Evolutionary conservation across 2,797 vertebrate species (phyloP).

Genomic region (Stomatorhinus walkeri): DNA sequence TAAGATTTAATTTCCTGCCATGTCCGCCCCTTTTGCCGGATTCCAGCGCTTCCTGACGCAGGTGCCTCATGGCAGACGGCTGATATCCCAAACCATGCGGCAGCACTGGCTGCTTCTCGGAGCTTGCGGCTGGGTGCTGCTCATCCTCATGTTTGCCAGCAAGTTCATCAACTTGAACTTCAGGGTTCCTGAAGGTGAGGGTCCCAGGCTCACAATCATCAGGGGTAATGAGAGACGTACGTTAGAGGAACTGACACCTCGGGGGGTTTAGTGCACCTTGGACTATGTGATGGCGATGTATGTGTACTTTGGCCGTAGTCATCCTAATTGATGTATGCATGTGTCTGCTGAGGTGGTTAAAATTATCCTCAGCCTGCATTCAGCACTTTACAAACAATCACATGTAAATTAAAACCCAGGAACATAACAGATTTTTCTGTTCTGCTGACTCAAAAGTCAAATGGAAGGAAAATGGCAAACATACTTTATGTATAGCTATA

Average conservation of each 20-base stretch:
- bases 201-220: not conserved
- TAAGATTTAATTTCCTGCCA: not conserved
- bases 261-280: not conserved
- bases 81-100: constrained; percentile 73
- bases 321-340: not conserved
- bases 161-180: constrained; percentile 82
- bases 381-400: not conserved
- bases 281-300: not conserved
- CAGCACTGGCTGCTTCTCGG: constrained; percentile 92
- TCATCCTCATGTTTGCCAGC: constrained; percentile 92
- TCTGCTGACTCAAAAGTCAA: not conserved
- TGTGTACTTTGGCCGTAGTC: not conserved
- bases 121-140: constrained; percentile 91
- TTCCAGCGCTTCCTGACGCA: not conserved
- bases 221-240: not conserved
- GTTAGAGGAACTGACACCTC: not conserved
- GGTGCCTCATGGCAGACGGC: constrained; percentile 4
- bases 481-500: not conserved
- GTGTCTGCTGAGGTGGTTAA: not conserved
- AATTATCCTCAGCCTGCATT: not conserved
- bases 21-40: not conserved
- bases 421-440: not conserved
- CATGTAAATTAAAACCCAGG: not conserved
- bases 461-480: not conserved
- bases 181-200: constrained; percentile 76